phyloP scores from a whole-genome alignment of 2,113 vertebrate genomes.

The Pluvialis apricaria region DNA sequence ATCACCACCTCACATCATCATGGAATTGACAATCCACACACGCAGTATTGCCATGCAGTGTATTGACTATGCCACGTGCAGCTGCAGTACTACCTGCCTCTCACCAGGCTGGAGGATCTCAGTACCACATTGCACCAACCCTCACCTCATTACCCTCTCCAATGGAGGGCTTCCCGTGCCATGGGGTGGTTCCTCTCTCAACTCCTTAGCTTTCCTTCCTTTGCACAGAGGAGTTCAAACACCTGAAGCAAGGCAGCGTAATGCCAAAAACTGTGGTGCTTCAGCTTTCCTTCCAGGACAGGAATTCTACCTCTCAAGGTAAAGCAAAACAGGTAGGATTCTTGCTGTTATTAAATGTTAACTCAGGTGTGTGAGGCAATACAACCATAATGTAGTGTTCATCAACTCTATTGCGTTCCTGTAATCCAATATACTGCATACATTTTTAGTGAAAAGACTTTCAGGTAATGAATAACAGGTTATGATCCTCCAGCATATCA shows the following conservation, averaged over 20 bases:
- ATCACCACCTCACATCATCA: neutral
- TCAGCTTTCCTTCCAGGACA: neutral
- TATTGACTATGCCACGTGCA: too few species aligned
- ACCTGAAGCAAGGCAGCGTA: neutral
- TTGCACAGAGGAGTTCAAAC: neutral
- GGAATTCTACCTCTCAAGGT: neutral
- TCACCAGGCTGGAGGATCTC: neutral
- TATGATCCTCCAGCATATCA: neutral
- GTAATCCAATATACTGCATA: neutral
- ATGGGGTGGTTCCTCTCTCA: neutral
- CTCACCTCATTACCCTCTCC: neutral
- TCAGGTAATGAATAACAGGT: neutral
- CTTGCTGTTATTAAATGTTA: neutral
- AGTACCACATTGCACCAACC: neutral
- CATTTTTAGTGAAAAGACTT: neutral
- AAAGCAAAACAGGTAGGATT: neutral
- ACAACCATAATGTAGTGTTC: neutral
- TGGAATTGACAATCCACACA: neutral
- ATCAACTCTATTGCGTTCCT: neutral
- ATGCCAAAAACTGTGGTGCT: neutral
- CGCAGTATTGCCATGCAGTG: neutral
- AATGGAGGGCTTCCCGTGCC: neutral
- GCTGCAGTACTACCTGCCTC: neutral
- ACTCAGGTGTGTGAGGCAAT: too few species aligned
- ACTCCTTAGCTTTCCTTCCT: neutral